Evolutionary conservation across 2,888 invertebrate species (phyloP), one percentile per base, ranked within the genome.

Genomic region (Drosophila parthenogenetica): DNA sequence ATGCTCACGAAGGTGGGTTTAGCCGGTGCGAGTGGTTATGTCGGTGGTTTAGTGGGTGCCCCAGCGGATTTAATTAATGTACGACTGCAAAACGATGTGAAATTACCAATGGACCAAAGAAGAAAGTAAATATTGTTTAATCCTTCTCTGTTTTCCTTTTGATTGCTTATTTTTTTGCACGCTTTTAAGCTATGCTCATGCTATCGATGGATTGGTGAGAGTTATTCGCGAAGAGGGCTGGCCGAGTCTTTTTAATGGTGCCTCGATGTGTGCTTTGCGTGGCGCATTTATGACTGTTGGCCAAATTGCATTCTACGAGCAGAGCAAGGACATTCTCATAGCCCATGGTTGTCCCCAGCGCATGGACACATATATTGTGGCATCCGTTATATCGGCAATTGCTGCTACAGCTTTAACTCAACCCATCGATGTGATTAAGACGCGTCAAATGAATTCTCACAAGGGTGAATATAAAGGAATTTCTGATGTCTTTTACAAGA

Each of bases 1-100:
- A 92, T 94, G 64, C 81, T 93, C 92, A 93, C 95, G 67, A 93
- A 93, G 82, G 90, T 93, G 45, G 90, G 96, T 89, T 92, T 98
- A 71, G 98, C 99, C 42, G 96, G 96, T 5, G 79, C 95, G 5
- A 96, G 98, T 32, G 99, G 99, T 0, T 95, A 96, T 55, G 94
- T 95, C 46, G 98, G 98, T 35, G 99, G 99, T 0, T 94, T 98
- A 82, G 95, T 99, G 5, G 99, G 98, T 0, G 97, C 98, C 11
- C 99, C 99, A 1, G 98, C 97, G 7, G 99, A 99, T 93, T 94
- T 99, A 93, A 95, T 99, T 50, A 99, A 99, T 93, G 99, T 99
- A 3, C 93, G 99, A 80, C 98, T 99, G 98, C 99, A 99, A 92
- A 99, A 99, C 93, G 99, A 99, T 93, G 94, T 98, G 10, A 99